Evolutionary conservation across 2,113 vertebrate genomes (phyloP).

Genomic region (Sus scrofa): DNA sequence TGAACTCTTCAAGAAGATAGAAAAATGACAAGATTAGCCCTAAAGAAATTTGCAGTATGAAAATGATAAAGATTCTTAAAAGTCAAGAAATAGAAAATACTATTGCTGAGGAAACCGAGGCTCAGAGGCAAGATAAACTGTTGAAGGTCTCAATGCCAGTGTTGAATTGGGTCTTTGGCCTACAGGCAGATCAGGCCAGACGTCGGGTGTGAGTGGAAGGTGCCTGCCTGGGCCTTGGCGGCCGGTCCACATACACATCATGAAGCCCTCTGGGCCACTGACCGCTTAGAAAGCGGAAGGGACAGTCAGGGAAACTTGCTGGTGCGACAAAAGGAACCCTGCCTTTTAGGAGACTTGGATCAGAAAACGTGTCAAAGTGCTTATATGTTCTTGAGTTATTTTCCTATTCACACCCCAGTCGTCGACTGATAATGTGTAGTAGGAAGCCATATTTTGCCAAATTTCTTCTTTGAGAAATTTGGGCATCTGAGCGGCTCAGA

Average conservation of each 20-base stretch:
- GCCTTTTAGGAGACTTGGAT: neutral
- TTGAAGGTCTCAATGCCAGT: rapidly evolving
- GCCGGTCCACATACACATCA: rapidly evolving
- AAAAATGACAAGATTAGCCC: neutral
- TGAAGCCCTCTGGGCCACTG: neutral
- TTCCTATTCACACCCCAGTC: neutral
- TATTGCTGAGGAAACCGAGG: neutral
- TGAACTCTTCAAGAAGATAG: neutral
- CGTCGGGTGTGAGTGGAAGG: neutral
- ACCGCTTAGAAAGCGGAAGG: neutral
- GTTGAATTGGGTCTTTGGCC: no score
- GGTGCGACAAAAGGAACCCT: neutral
- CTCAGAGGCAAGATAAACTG: neutral
- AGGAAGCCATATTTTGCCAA: neutral
- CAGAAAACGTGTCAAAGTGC: neutral
- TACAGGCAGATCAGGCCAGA: rapidly evolving
- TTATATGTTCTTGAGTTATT: neutral
- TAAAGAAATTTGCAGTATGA: neutral
- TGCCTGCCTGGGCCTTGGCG: neutral
- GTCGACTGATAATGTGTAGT: no score
- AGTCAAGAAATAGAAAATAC: neutral
- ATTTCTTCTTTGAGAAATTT: neutral
- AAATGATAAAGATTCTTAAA: neutral
- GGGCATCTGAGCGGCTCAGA: neutral
- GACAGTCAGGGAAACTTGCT: neutral